Percentiles rank a stretch among this genome's conserved stretches.
These are phyloP conservation scores for Ceraclea dissimilis DNA, from an alignment of 2,888 invertebrate species.

Conservation along the genomic window DNA sequence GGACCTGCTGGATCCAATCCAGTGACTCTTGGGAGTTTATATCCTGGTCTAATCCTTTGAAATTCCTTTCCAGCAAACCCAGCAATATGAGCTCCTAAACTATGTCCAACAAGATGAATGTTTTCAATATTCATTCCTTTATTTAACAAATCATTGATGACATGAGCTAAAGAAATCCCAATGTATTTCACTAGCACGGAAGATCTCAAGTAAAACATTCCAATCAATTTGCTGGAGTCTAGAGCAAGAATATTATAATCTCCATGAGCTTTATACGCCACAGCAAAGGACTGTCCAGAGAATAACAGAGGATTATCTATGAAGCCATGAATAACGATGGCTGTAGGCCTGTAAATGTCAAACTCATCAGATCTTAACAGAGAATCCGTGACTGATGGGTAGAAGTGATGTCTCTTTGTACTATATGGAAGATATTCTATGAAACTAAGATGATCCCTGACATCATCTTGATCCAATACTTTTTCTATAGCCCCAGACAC, in stretches of 20 bases:
- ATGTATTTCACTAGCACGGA: constrained; percentile 15
- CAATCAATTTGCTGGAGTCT: constrained; percentile 19
- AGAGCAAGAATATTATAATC: constrained; percentile 17
- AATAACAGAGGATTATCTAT: constrained; percentile 12
- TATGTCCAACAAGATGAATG: constrained; percentile 26
- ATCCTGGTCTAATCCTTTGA: constrained; percentile 8
- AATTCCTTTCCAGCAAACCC: constrained; percentile 23
- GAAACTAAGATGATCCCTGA: too few relatives aligned
- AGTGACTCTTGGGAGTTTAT: constrained; percentile 27
- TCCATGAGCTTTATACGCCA: constrained; percentile 17
- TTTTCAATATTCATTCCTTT: constrained; percentile 8
- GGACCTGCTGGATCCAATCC: constrained; percentile 48
- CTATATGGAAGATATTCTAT: too few relatives aligned
- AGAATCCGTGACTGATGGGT: too few relatives aligned
- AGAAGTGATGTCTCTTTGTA: too few relatives aligned
- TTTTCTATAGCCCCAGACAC: too few relatives aligned
- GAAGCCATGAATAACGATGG: constrained; percentile 19
- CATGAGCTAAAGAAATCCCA: constrained; percentile 12
- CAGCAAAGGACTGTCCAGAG: constrained; percentile 11
- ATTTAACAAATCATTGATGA: constrained; percentile 3
- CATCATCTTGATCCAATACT: too few relatives aligned
- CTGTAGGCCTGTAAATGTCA: background rate
- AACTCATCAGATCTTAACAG: too few relatives aligned
- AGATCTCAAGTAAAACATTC: constrained; percentile 12
- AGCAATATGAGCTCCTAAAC: constrained; percentile 24